Base-by-base conservation (phyloP, 2,113 vertebrate genomes). In the Thamnophis sirtalis region DNA sequence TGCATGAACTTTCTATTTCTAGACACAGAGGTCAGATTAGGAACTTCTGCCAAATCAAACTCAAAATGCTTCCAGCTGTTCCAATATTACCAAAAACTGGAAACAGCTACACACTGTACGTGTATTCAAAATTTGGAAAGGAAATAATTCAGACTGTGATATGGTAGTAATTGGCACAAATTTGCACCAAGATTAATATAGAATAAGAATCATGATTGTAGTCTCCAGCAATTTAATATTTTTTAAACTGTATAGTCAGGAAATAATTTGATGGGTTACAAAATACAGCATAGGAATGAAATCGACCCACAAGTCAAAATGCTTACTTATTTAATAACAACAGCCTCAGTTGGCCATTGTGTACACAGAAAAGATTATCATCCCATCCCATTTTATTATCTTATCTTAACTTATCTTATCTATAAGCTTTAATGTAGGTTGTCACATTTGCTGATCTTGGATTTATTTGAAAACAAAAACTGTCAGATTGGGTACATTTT, bases 201-300 rank as follows among this genome's bases (percentile, higher is more conserved):
- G 21, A 73, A 53, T 0, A 0, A 1, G 1, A 5, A 89, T 6
- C 89, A 90, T 48, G n/a, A 2, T 28, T 19, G 84, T 28, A 8
- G 0, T 54, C 90, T 68, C 92, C 88, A 94, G 24, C 7, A 48
- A 85, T 0, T 26, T 19, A 28, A 28, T 15, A 2, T 56, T 38
- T 63, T 49, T 89, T 48, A 58, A 56, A 89, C 15, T 38, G 33
- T 33, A 19, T 22, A 5, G 21, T 63, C 26, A 28, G 56, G 38
- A 50, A 73, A n/a, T 48, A 73, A 51, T 73, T 73, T 3, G 11
- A 22, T 4, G 48, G 5, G 58, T 63, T 28, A 63, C 7, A 6
- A 15, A 6, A 9, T 68, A 43, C 48, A 26, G 7, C 43, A 53
- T 53, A 15, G 10, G 48, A 15, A 13, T 68, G 58, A 68, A 68